A percentile compares a stretch with the other conserved stretches of the same genome.
phyloP scores from a whole-genome alignment of 1,140 invertebrate genomes.

The Theocolax elegans region DNA sequence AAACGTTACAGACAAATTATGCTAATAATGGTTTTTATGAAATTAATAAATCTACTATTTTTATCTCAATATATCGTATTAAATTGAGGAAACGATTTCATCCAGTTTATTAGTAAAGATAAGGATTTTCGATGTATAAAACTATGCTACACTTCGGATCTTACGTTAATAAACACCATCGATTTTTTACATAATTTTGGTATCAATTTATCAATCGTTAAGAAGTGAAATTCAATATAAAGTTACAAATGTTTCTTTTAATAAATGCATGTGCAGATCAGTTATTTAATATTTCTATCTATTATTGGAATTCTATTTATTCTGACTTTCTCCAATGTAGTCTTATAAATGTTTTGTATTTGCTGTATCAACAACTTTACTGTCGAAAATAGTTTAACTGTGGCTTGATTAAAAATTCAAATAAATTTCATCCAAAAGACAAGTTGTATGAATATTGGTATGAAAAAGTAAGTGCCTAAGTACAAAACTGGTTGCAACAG shows the following conservation, averaged over 20 bases:
- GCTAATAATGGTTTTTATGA: conserved; percentile 46
- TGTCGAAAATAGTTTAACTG: no score
- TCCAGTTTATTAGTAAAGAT: background rate
- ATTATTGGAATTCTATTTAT: no score
- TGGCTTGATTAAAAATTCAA: no score
- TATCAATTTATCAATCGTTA: no score
- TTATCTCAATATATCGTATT: background rate
- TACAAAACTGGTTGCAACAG: conserved; percentile 25
- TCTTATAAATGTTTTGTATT: no score
- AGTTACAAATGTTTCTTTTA: no score
- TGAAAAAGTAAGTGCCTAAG: conserved; percentile 27
- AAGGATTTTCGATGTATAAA: conserved; percentile 31
- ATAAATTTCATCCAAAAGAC: conserved; percentile 2
- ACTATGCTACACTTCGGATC: conserved; percentile 4
- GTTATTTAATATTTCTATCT: no score
- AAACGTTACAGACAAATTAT: conserved; percentile 52
- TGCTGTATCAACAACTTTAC: no score
- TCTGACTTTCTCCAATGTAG: no score
- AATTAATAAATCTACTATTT: conserved; percentile 34
- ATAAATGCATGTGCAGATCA: no score
- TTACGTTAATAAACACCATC: conserved; percentile 6
- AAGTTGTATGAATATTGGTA: conserved; percentile 8
- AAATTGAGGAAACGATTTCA: background rate
- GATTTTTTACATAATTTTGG: no score
- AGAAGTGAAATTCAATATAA: no score